These are phyloP conservation scores for rat (Rattus norvegicus) DNA, from an alignment of 2,113 vertebrate genomes.

Conservation along the genomic window DNA sequence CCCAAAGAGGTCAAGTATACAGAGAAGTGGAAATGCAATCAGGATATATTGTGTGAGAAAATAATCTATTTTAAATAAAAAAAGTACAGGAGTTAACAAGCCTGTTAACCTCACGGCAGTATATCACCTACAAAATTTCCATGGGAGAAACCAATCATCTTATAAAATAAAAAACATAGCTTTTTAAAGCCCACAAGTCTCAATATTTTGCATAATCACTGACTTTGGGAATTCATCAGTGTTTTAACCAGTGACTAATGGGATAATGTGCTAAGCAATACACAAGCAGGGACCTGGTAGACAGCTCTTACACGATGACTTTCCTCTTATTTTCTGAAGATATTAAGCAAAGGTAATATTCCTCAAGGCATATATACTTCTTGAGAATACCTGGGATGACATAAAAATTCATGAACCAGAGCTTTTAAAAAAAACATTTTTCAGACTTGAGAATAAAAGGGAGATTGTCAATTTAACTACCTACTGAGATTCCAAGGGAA, in stretches of 20 bases:
- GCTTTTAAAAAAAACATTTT: slow-evolving; percentile 12
- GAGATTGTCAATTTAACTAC: not conserved
- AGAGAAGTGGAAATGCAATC: not conserved
- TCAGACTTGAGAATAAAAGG: not conserved
- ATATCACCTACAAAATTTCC: not conserved
- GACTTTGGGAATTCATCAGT: not conserved
- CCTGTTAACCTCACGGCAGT: not conserved
- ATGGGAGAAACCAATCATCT: not conserved
- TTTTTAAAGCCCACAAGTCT: not conserved
- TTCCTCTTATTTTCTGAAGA: not conserved
- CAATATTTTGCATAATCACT: not conserved
- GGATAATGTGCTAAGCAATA: not conserved
- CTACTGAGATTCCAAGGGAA: not conserved
- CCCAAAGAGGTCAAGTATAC: not conserved
- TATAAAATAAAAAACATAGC: not conserved
- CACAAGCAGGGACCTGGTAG: not conserved
- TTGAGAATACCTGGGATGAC: not conserved
- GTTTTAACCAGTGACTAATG: not conserved
- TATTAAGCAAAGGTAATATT: slow-evolving; percentile 23
- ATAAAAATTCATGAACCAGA: not conserved
- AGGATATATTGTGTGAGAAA: not conserved
- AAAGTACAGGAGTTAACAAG: not conserved
- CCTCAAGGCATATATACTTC: not conserved
- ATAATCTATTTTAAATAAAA: not conserved
- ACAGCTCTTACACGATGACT: not conserved